Percentiles rank a stretch among this genome's conserved stretches.
phyloP scores from a whole-genome alignment of 2,797 vertebrate genomes.

The Protosalanx chinensis region DNA sequence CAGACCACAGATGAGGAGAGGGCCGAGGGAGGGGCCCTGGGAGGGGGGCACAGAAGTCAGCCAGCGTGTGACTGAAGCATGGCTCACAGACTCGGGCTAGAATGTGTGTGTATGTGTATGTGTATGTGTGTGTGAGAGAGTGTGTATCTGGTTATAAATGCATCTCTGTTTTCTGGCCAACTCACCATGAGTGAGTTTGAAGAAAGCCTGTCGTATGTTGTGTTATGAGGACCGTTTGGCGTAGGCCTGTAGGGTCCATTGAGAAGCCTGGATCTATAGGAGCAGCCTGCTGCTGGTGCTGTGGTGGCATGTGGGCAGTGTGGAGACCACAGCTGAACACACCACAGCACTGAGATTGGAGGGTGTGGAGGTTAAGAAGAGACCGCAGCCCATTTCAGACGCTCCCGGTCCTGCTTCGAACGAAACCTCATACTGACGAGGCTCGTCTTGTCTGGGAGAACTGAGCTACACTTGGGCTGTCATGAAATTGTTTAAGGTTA shows the following conservation, averaged over 20 bases:
- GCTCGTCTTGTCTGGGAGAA: background rate
- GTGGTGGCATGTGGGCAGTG: slow-evolving; percentile 59
- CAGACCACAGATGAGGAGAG: slow-evolving; percentile 36
- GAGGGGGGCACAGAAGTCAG: background rate
- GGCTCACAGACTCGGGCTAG: background rate
- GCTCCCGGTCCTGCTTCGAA: slow-evolving; percentile 1
- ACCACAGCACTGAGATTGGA: slow-evolving; percentile 63
- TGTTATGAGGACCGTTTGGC: background rate
- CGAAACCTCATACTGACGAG: slow-evolving; percentile 39
- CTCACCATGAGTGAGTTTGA: background rate
- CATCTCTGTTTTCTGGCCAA: too few relatives aligned
- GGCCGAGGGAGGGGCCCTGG: background rate
- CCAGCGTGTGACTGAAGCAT: background rate
- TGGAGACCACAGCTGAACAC: slow-evolving; percentile 55
- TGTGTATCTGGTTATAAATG: background rate
- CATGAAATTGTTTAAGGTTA: background rate
- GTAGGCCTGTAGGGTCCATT: slow-evolving; percentile 41
- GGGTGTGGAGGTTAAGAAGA: slow-evolving; percentile 56
- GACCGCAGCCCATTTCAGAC: slow-evolving; percentile 53
- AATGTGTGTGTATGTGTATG: slow-evolving; percentile 3
- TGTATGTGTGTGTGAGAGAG: background rate
- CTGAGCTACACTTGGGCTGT: background rate
- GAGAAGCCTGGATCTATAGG: background rate
- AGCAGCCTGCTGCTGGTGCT: slow-evolving; percentile 5
- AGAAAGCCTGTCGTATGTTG: background rate